Evolutionary conservation across 2,888 invertebrate genomes (phyloP).

Genomic region (Hirtodrosophila confusa): DNA sequence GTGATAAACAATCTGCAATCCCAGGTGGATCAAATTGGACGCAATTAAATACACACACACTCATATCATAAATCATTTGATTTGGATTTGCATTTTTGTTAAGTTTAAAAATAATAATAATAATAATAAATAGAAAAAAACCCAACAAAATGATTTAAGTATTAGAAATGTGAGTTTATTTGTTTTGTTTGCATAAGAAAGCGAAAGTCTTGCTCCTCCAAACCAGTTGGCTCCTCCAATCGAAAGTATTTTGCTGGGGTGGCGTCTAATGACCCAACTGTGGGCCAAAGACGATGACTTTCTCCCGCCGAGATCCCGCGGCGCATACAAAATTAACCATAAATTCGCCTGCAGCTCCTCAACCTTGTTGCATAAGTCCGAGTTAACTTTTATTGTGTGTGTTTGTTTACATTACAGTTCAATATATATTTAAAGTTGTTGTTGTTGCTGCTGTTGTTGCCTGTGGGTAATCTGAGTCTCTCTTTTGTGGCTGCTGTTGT

Average conservation of each 20-base stretch:
- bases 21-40: slow-evolving; percentile 93
- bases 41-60: slow-evolving; percentile 83
- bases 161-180: slow-evolving; percentile 35
- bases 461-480: slow-evolving; percentile 55
- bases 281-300: slow-evolving; percentile 33
- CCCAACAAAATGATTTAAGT: slow-evolving; percentile 40
- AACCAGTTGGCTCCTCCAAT: slow-evolving; percentile 70
- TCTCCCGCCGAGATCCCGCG: slow-evolving; percentile 49
- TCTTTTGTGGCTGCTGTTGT: slow-evolving; percentile 32
- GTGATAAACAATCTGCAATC: slow-evolving; percentile 94
- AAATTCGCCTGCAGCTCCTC: slow-evolving; percentile 61
- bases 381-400: slow-evolving; percentile 18
- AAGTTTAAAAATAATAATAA: slow-evolving; percentile 51
- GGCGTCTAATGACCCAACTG: slow-evolving; percentile 30
- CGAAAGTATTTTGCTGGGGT: slow-evolving; percentile 35
- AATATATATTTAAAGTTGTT: slow-evolving; percentile 45
- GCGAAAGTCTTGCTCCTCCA: slow-evolving; percentile 72
- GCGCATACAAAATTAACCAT: slow-evolving; percentile 53
- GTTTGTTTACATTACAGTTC: slow-evolving; percentile 59
- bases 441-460: slow-evolving; percentile 19
- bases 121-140: slow-evolving; percentile 21
- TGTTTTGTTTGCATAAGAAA: slow-evolving; percentile 23
- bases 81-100: slow-evolving; percentile 63
- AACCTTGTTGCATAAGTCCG: slow-evolving; percentile 73
- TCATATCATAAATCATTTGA: slow-evolving; percentile 38